These are phyloP conservation scores for Candoia aspera DNA, from an alignment of 2,113 vertebrate species.

Conservation along the genomic window DNA sequence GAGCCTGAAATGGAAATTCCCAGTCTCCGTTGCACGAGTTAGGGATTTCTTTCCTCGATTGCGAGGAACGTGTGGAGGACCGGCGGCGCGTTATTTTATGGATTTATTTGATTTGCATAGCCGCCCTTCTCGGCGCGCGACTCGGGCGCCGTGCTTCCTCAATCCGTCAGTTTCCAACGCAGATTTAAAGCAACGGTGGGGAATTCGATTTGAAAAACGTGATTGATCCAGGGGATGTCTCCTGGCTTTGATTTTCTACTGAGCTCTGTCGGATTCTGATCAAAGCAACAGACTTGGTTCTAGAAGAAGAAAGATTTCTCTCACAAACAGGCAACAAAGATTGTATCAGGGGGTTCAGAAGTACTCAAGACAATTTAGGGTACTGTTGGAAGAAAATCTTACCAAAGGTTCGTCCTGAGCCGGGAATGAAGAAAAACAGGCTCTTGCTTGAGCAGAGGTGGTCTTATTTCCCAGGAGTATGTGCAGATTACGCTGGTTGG, in stretches of 20 bases:
- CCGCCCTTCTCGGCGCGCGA: not conserved
- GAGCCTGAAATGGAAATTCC: not conserved
- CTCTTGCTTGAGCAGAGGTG: too few species aligned
- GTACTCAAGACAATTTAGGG: too few species aligned
- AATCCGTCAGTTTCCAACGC: not conserved
- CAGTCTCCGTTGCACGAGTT: not conserved
- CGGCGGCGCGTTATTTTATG: not conserved
- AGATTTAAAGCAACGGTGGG: not conserved
- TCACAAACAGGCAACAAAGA: not conserved
- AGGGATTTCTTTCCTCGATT: not conserved
- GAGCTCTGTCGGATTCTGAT: not conserved
- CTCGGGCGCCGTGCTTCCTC: not conserved
- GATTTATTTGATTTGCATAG: not conserved
- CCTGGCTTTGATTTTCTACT: not conserved
- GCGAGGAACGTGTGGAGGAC: not conserved
- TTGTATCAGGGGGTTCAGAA: not conserved
- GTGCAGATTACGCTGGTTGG: too few species aligned
- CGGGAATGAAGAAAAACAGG: too few species aligned
- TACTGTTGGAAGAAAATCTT: too few species aligned
- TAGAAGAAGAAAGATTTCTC: not conserved
- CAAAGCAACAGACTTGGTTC: not conserved
- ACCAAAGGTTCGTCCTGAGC: too few species aligned
- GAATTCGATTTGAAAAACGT: not conserved
- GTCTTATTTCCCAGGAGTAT: too few species aligned
- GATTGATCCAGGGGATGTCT: not conserved